Evolutionary conservation across 2,888 invertebrate species (phyloP).

Genomic region (Sinohyriopsis cumingii): DNA sequence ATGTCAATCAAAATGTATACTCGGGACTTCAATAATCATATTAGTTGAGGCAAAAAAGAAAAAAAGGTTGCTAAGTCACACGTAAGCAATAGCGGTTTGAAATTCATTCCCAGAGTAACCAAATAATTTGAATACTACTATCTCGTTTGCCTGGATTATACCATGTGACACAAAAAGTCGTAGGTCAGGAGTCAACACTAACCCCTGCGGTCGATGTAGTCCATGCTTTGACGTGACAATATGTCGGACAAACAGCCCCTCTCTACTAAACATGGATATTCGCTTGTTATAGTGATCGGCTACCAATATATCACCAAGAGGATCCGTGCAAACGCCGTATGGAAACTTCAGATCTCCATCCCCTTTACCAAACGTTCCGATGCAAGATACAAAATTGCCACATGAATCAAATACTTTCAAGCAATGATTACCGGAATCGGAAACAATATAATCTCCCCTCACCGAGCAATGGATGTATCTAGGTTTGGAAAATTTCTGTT

Average conservation of each 20-base stretch:
- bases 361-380: conserved; percentile 73
- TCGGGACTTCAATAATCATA: no score
- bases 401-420: conserved; percentile 72
- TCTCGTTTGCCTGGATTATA: conserved; percentile 42
- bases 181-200: conserved; percentile 36
- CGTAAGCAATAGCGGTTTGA: conserved; percentile 6
- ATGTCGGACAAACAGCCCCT: conserved; percentile 56
- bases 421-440: conserved; percentile 74
- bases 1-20: no score
- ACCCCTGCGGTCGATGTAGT: conserved; percentile 46
- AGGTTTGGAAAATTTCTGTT: conserved; percentile 72
- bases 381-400: conserved; percentile 71
- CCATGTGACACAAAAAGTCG: conserved; percentile 44
- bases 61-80: conserved; percentile 2
- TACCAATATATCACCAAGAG: conserved; percentile 73
- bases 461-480: conserved; percentile 73
- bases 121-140: conserved; percentile 32
- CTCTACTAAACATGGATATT: conserved; percentile 48
- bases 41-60: no score
- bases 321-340: conserved; percentile 73
- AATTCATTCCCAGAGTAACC: conserved; percentile 3
- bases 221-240: conserved; percentile 40
- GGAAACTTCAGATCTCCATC: conserved; percentile 74
- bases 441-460: conserved; percentile 70
- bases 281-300: conserved; percentile 74